These are phyloP conservation scores for Popillia japonica DNA, from an alignment of 1,140 invertebrate species.

Conservation along the genomic window DNA sequence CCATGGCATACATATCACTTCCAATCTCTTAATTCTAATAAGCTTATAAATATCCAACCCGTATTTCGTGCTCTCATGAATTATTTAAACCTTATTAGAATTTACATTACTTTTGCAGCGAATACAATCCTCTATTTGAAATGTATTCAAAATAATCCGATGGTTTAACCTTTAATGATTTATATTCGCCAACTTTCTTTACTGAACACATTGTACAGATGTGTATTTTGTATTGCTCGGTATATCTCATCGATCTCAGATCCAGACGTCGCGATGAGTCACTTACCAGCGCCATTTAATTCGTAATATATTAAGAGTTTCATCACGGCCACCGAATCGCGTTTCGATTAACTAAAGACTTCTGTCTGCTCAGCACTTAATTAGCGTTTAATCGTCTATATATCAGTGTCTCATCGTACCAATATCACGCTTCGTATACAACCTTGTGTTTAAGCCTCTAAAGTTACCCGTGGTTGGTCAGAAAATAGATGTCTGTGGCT, in stretches of 20 bases:
- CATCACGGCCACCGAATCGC: slow-evolving; percentile 48
- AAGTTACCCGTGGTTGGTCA: not conserved
- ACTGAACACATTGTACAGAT: not conserved
- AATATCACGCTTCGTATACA: slow-evolving; percentile 42
- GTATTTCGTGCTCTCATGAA: not conserved
- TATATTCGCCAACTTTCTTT: slow-evolving; percentile 9
- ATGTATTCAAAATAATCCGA: slow-evolving; percentile 32
- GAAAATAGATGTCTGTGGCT: not conserved
- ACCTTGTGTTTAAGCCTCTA: not conserved
- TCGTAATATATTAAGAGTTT: slow-evolving; percentile 51
- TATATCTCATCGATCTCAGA: slow-evolving; percentile 9
- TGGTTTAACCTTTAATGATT: slow-evolving; percentile 13
- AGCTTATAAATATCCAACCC: not conserved
- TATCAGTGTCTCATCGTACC: slow-evolving; percentile 43
- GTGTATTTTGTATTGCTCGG: not conserved
- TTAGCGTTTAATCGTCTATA: slow-evolving; percentile 48
- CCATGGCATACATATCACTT: not conserved
- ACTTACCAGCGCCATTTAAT: slow-evolving; percentile 48
- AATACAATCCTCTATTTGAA: not conserved
- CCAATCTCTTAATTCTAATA: not conserved
- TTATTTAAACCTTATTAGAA: slow-evolving; percentile 7
- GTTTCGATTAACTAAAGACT: slow-evolving; percentile 47
- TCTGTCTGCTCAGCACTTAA: slow-evolving; percentile 45
- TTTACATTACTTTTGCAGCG: not conserved
- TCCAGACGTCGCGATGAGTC: slow-evolving; percentile 42